Base-by-base conservation (phyloP, 2,797 vertebrate genomes). In the Thaleichthys pacificus region DNA sequence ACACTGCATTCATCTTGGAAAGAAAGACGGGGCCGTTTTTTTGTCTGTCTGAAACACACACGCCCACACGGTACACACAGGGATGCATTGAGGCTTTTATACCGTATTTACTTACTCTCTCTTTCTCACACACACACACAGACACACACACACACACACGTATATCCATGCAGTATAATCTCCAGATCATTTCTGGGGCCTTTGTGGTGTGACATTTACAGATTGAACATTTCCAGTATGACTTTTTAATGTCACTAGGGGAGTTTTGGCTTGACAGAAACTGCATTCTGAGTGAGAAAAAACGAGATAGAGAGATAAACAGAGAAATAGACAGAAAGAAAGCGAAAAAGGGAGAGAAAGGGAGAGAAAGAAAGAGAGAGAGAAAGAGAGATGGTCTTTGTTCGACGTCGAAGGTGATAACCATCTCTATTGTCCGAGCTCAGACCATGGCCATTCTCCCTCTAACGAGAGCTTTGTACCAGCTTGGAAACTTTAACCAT, bases 261-360 rank as follows among this genome's bases (percentile, higher is more conserved):
- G 21, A 81, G 80, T 75, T 81, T 88, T 89, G 63, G 28, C 15
- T 67, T 17, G 70, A 76, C 78, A 79, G 4, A 54, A 26, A 67
- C 47, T n/a, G 42, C 24, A 0, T 74, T 66, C 66, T 51, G 68
- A 69, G 67, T n/a, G 51, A 2, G 19, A n/a, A 6, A 17, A 11
- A 19, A 3, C 3, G 51, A 56, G 17, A 56, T 5, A n/a, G 6
- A 56, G 51, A n/a, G 51, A 56, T 47, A 14, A 47, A 47, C 42
- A 12, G 42, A 47, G 42, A 14, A 14, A 14, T 17, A 56, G 15
- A 56, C 15, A n/a, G 17, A 56, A 8, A 56, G 17, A 56, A 1
- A 51, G 14, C 4, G 49, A 51, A 15, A 56, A 11, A 7, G 17
- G 3, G 19, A n/a, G 19, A 15, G 28, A 56, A 11, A 54, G 17